These are phyloP conservation scores for Rhinolophus ferrumequinum DNA, from an alignment of 2,113 vertebrate species.

Conservation along the genomic window DNA sequence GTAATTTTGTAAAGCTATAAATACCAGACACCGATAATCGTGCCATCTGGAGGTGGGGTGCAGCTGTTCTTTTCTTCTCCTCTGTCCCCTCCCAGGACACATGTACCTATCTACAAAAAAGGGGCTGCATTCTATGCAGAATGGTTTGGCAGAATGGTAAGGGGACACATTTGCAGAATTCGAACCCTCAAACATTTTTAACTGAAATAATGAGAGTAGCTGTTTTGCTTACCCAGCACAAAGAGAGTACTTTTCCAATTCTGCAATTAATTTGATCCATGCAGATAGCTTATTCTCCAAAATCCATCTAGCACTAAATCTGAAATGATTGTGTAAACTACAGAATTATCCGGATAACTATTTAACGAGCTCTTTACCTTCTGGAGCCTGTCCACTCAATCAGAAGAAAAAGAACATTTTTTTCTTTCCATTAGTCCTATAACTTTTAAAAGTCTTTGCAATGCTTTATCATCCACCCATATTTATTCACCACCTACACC, in stretches of 20 bases:
- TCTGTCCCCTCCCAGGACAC: neutral
- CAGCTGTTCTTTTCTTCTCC: neutral
- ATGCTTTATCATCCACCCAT: neutral
- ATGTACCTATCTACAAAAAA: neutral
- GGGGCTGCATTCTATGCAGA: neutral
- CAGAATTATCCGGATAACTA: constrained; percentile 16
- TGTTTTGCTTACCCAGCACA: constrained; percentile 28
- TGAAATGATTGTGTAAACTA: constrained; percentile 29
- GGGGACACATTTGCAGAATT: neutral
- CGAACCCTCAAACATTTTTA: neutral
- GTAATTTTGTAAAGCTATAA: constrained; percentile 60
- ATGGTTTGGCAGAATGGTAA: neutral
- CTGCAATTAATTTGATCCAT: neutral
- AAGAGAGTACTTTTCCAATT: constrained; percentile 25
- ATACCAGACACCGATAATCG: neutral
- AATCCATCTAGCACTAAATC: constrained; percentile 1
- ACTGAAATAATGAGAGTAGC: constrained; percentile 6
- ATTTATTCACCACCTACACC: neutral
- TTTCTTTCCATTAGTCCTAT: neutral
- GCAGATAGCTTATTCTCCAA: neutral
- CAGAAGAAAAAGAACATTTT: neutral
- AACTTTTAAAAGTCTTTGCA: constrained; percentile 6
- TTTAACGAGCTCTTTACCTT: neutral
- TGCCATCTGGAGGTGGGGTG: neutral
- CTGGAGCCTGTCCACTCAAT: neutral